Evolutionary conservation across 2,888 invertebrate species (phyloP).

Genomic region (Xylocampa areola): DNA sequence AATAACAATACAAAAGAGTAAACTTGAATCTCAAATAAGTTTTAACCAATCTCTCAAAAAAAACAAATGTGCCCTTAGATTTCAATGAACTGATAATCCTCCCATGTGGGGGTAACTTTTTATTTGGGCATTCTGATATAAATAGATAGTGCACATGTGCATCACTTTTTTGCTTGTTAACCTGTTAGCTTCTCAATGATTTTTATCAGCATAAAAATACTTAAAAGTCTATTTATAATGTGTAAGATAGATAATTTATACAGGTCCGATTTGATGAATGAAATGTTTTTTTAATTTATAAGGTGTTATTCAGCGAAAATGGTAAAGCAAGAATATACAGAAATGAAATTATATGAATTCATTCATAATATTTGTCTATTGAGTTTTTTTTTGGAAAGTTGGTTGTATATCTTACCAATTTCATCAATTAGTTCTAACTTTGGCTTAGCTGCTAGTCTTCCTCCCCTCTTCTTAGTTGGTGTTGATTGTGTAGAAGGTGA

Average conservation of each 20-base stretch:
- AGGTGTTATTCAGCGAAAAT: too few species aligned
- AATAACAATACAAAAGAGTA: too few species aligned
- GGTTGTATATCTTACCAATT: conserved; percentile 70
- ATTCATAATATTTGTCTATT: too few species aligned
- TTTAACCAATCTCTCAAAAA: too few species aligned
- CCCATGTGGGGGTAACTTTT: conserved; percentile 12
- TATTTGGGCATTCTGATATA: conserved; percentile 13
- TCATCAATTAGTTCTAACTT: conserved; percentile 84
- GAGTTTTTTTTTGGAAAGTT: not conserved
- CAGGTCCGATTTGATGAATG: too few species aligned
- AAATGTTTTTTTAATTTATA: too few species aligned
- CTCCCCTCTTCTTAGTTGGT: conserved; percentile 80
- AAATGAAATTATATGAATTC: too few species aligned
- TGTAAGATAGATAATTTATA: too few species aligned
- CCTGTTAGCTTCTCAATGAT: not conserved
- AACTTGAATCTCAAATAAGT: too few species aligned
- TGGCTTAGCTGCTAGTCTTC: conserved; percentile 77
- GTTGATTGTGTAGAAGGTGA: conserved; percentile 78
- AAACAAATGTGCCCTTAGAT: not conserved
- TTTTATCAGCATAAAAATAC: not conserved
- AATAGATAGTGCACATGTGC: conserved; percentile 17
- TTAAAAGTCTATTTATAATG: not conserved
- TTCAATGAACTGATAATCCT: conserved; percentile 15
- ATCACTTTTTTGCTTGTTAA: not conserved
- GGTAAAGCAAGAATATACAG: too few species aligned